phyloP scores from a whole-genome alignment of 2,113 vertebrate species.

The Dicrurus megarhynchus region DNA sequence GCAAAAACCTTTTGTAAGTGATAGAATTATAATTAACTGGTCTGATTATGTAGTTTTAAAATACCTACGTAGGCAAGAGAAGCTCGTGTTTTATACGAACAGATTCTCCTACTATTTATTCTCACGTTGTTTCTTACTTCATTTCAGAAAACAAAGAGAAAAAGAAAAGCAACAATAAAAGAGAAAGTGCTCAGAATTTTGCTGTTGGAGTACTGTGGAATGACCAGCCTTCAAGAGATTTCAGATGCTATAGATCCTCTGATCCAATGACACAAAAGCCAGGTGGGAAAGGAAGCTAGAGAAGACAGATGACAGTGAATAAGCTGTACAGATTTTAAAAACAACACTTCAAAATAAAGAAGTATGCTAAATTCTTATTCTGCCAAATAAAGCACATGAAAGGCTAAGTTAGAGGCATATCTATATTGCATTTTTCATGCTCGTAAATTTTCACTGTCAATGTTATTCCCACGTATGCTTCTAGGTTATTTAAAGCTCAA shows the following conservation, averaged over 20 bases:
- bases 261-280: background rate
- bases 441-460: background rate
- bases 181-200: background rate
- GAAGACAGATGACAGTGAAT: background rate
- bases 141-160: background rate
- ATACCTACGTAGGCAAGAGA: background rate
- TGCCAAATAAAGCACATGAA: constrained; percentile 14
- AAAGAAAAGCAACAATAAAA: background rate
- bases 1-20: background rate
- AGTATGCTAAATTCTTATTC: background rate
- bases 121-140: background rate
- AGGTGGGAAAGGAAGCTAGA: background rate
- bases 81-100: background rate
- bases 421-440: constrained; percentile 24
- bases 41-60: background rate
- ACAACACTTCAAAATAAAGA: background rate
- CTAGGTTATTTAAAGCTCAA: constrained; percentile 12
- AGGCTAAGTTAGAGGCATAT: background rate
- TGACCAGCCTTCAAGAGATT: background rate
- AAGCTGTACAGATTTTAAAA: background rate
- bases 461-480: background rate
- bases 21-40: background rate
- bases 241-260: background rate
- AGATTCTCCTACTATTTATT: background rate
- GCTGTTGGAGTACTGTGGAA: background rate